Conservation (phyloP, 1,140 invertebrate species). For the Leptinotarsa defecta region DNA sequence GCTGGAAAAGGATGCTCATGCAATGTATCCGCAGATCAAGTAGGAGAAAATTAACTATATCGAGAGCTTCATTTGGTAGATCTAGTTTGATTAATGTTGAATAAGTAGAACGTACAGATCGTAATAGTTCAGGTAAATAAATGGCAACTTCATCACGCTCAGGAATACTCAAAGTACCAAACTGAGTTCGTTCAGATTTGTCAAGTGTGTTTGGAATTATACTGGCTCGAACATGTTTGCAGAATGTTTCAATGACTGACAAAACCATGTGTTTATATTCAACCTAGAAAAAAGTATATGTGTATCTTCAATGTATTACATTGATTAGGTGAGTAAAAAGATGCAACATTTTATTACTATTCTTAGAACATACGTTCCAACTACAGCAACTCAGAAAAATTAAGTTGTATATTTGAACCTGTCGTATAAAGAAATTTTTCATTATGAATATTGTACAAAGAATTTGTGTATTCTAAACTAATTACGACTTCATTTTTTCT, state of each 20-base stretch:
- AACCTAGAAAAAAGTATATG: conserved; percentile 54
- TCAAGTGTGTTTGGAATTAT: conserved; percentile 64
- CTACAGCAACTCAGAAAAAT: too few relatives aligned
- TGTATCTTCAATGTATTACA: too few relatives aligned
- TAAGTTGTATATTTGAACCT: too few relatives aligned
- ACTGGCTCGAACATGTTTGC: conserved; percentile 67
- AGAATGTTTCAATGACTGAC: conserved; percentile 68
- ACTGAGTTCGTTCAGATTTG: conserved; percentile 55
- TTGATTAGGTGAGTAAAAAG: too few relatives aligned
- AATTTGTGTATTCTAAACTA: too few relatives aligned
- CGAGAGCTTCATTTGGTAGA: conserved; percentile 78
- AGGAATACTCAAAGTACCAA: conserved; percentile 56
- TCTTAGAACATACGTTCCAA: too few relatives aligned
- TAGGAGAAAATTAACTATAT: conserved; percentile 81
- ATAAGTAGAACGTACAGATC: conserved; percentile 72
- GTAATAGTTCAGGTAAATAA: conserved; percentile 81
- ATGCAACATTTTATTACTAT: too few relatives aligned
- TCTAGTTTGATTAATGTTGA: conserved; percentile 74
- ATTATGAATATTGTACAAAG: too few relatives aligned
- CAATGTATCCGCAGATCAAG: conserved; percentile 88
- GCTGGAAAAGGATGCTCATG: conserved; percentile 82
- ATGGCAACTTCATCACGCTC: conserved; percentile 63
- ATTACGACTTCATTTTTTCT: too few relatives aligned
- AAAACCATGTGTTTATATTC: conserved; percentile 76
- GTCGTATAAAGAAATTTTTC: too few relatives aligned